Conservation (phyloP, 1,140 invertebrate genomes). For the Meloidogyne hapla region DNA sequence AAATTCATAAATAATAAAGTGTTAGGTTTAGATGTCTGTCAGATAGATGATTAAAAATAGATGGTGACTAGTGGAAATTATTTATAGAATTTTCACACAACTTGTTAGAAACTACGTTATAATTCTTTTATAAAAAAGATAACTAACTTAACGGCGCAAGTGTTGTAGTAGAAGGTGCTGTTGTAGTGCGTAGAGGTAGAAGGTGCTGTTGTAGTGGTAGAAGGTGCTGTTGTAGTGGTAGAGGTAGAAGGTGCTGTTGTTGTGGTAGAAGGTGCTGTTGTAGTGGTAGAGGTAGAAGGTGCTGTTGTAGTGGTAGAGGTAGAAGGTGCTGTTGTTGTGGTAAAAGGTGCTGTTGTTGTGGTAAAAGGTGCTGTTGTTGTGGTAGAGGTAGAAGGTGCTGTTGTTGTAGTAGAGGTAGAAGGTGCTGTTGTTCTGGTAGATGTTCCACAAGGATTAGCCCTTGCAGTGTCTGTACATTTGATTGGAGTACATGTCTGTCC, state of each 20-base stretch:
- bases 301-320: neutral
- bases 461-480: neutral
- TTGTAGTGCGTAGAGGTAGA: neutral
- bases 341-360: neutral
- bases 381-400: neutral
- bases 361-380: neutral
- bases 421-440: too few species aligned
- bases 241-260: neutral
- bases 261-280: neutral
- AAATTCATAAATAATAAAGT: too few species aligned
- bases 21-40: too few species aligned
- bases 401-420: too few species aligned
- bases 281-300: neutral
- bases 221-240: neutral
- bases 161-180: neutral
- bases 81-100: too few species aligned
- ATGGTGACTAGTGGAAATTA: too few species aligned
- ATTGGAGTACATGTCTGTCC: neutral
- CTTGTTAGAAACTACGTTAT: neutral
- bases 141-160: neutral
- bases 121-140: neutral
- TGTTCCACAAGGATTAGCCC: too few species aligned
- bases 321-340: neutral
- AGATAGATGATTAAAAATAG: too few species aligned
- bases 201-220: neutral